These are phyloP conservation scores for Ecdyonurus torrentis DNA, from an alignment of 2,888 invertebrate genomes.

Conservation along the genomic window DNA sequence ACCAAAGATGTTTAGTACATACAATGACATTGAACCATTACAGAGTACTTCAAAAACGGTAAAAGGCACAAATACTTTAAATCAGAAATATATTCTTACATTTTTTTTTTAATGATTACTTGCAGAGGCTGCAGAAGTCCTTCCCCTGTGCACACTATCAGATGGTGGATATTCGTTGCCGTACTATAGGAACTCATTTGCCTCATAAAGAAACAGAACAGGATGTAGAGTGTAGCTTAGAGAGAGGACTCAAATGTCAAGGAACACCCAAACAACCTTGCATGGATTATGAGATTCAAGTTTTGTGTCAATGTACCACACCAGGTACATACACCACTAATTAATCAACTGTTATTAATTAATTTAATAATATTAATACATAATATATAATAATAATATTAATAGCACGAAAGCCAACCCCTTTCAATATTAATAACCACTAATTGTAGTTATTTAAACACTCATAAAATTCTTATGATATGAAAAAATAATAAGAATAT, in stretches of 20 bases:
- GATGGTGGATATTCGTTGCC: constrained; percentile 59
- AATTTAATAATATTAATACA: no score
- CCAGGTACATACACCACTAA: constrained; percentile 13
- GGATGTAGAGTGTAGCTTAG: constrained; percentile 57
- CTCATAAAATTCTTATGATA: no score
- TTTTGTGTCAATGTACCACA: constrained; percentile 44
- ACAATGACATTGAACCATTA: constrained; percentile 37
- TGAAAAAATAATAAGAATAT: no score
- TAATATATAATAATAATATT: no score
- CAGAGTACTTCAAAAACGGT: constrained; percentile 32
- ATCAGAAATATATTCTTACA: constrained; percentile 10
- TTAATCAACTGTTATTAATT: no score
- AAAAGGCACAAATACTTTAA: not conserved
- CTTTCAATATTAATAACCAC: no score
- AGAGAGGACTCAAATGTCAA: constrained; percentile 51
- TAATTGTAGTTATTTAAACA: no score
- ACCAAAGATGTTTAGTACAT: constrained; percentile 20
- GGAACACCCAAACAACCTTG: constrained; percentile 31
- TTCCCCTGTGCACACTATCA: constrained; percentile 23
- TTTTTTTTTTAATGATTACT: not conserved
- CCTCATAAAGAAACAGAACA: constrained; percentile 51
- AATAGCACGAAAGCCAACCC: no score
- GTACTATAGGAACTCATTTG: constrained; percentile 44
- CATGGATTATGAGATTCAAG: constrained; percentile 68
- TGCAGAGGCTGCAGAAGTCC: no score